Percentiles rank a stretch among this genome's conserved stretches.
These are phyloP conservation scores for Litoditis marina DNA, from an alignment of 2,888 invertebrate species.

Conservation along the genomic window DNA sequence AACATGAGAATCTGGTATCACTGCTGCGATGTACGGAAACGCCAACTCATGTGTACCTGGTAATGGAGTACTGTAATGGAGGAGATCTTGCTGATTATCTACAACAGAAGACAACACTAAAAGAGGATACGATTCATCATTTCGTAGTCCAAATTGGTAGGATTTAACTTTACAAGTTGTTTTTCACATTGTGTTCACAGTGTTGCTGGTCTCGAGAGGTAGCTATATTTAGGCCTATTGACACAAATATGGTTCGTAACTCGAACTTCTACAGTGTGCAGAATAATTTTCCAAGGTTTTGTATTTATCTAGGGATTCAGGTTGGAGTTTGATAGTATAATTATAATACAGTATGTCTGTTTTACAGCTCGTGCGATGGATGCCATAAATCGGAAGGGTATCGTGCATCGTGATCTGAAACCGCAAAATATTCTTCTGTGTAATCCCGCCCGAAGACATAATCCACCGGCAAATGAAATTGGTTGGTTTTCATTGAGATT, in stretches of 20 bases:
- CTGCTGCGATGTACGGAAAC: conserved; percentile 96
- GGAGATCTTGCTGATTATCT: conserved; percentile 98
- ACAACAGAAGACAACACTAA: conserved; percentile 84
- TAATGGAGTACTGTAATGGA: conserved; percentile 97
- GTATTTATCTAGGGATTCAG: too few relatives aligned
- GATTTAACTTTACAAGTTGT: conserved; percentile 42
- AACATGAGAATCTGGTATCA: conserved; percentile 97
- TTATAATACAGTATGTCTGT: too few relatives aligned
- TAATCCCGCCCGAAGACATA: conserved; percentile 63
- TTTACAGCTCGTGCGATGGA: conserved; percentile 87
- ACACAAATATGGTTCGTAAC: too few relatives aligned
- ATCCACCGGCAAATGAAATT: conserved; percentile 79
- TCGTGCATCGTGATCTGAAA: conserved; percentile 97
- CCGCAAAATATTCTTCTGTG: conserved; percentile 97
- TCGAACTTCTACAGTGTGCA: too few relatives aligned
- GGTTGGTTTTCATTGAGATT: conserved; percentile 10
- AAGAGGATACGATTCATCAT: conserved; percentile 91
- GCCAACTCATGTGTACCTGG: conserved; percentile 86
- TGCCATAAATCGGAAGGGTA: conserved; percentile 91
- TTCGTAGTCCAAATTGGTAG: conserved; percentile 88
- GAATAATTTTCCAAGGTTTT: too few relatives aligned
- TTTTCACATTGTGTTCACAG: background rate
- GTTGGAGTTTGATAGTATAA: too few relatives aligned
- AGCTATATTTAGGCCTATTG: too few relatives aligned
- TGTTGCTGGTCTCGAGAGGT: background rate